Conservation (phyloP, 2,113 vertebrate species). For the Hyperopisus bebe region DNA sequence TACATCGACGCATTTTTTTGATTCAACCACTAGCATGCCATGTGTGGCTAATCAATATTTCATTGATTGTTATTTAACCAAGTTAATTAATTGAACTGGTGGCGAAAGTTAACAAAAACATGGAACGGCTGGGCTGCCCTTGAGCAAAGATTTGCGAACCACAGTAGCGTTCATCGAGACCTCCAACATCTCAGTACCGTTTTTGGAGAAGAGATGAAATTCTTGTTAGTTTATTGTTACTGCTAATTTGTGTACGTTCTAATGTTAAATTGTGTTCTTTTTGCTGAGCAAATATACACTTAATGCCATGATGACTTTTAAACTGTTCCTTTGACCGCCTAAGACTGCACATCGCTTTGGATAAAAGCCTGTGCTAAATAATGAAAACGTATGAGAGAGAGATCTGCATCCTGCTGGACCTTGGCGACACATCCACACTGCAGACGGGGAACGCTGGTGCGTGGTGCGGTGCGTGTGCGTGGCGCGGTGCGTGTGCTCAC, state of each 20-base stretch:
- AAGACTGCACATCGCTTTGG: background rate
- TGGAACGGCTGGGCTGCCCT: background rate
- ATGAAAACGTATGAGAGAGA: background rate
- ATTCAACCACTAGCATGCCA: background rate
- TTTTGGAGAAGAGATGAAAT: background rate
- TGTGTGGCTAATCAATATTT: background rate
- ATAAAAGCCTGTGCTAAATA: background rate
- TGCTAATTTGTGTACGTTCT: background rate
- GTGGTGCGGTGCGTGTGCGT: too few relatives aligned
- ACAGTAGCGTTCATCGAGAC: background rate
- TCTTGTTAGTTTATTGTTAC: background rate
- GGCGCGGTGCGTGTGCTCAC: background rate
- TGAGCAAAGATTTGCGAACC: background rate
- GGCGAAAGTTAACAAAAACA: background rate
- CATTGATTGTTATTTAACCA: background rate
- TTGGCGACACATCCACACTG: background rate
- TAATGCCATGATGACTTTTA: background rate
- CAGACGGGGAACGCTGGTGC: background rate
- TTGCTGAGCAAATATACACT: background rate
- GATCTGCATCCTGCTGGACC: background rate
- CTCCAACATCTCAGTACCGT: background rate
- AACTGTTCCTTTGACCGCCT: background rate
- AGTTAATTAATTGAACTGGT: background rate
- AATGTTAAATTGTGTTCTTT: background rate
- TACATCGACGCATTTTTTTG: background rate